A percentile compares a stretch with the other conserved stretches of the same genome.
phyloP scores from a whole-genome alignment of 2,113 vertebrate genomes.

The Phodopus roborovskii region DNA sequence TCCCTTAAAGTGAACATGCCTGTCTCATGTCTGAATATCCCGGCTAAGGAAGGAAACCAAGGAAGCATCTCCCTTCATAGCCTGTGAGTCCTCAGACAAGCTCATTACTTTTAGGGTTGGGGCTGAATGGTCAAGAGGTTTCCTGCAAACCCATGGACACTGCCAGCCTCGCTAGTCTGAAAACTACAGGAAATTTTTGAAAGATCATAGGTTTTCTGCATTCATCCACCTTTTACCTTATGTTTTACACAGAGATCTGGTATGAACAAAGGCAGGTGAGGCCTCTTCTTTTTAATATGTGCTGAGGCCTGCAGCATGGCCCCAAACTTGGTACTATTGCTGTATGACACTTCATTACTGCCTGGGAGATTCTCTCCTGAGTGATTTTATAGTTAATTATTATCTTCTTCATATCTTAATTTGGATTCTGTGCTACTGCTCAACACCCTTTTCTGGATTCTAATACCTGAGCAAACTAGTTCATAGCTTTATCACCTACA shows the following conservation, averaged over 20 bases:
- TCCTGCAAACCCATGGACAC: not conserved
- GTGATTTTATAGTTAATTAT: constrained; percentile 76
- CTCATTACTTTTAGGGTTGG: not conserved
- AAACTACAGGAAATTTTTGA: not conserved
- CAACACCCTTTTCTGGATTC: constrained; percentile 42
- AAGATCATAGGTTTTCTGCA: constrained; percentile 4
- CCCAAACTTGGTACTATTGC: not conserved
- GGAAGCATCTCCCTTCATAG: accelerated
- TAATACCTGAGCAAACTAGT: constrained; percentile 20
- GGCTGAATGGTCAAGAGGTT: not conserved
- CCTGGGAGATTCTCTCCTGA: constrained; percentile 62
- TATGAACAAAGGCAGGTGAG: constrained; percentile 47
- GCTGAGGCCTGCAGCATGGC: constrained; percentile 62
- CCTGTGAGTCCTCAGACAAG: not conserved
- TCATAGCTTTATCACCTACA: constrained; percentile 47
- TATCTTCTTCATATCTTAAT: constrained; percentile 57
- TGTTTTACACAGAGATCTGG: not conserved
- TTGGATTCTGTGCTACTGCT: constrained; percentile 45
- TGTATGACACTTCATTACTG: constrained; percentile 53
- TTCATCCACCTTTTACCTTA: not conserved
- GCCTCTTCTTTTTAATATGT: constrained; percentile 58
- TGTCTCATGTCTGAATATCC: not conserved
- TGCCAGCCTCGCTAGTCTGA: not conserved
- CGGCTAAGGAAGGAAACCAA: not conserved
- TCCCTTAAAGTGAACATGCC: not conserved